Evolutionary conservation across 2,888 invertebrate species (phyloP).

Genomic region (Agrochola lota): DNA sequence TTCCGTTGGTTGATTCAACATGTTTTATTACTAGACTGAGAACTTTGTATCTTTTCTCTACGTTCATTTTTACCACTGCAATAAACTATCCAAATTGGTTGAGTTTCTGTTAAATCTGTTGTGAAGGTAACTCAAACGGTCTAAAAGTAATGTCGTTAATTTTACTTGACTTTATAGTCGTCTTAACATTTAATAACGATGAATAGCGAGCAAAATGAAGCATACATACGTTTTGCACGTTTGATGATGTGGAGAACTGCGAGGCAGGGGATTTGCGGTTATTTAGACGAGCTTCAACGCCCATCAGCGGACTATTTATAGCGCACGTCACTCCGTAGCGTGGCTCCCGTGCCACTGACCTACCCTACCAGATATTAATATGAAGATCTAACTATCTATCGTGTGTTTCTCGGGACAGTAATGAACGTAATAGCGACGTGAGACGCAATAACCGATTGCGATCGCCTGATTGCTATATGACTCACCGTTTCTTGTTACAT

Average conservation of each 20-base stretch:
- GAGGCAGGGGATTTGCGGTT: slow-evolving; percentile 74
- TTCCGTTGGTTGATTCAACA: slow-evolving; percentile 1
- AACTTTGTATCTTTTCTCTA: not conserved
- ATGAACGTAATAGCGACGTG: slow-evolving; percentile 36
- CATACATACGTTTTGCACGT: slow-evolving; percentile 26
- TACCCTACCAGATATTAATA: slow-evolving; percentile 76
- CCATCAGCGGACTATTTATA: slow-evolving; percentile 77
- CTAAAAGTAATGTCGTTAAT: slow-evolving; percentile 1
- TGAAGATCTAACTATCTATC: slow-evolving; percentile 54
- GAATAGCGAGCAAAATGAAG: slow-evolving; percentile 52
- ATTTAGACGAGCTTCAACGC: slow-evolving; percentile 71
- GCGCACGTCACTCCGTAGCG: slow-evolving; percentile 65
- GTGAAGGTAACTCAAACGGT: not conserved
- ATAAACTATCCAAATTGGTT: slow-evolving; percentile 6
- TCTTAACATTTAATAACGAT: slow-evolving; percentile 36
- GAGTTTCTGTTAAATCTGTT: slow-evolving; percentile 6
- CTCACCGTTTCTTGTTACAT: slow-evolving; percentile 40
- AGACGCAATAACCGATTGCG: slow-evolving; percentile 36
- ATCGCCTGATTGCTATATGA: slow-evolving; percentile 42
- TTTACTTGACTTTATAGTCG: slow-evolving; percentile 8
- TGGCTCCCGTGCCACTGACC: slow-evolving; percentile 81
- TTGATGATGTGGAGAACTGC: slow-evolving; percentile 59
- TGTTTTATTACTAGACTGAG: not conserved
- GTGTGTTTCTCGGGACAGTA: slow-evolving; percentile 30
- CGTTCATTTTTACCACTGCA: slow-evolving; percentile 11